Percentiles rank a stretch among this genome's conserved stretches.
Evolutionary conservation across 2,113 vertebrate species (phyloP).

Genomic region (Alligator mississippiensis): DNA sequence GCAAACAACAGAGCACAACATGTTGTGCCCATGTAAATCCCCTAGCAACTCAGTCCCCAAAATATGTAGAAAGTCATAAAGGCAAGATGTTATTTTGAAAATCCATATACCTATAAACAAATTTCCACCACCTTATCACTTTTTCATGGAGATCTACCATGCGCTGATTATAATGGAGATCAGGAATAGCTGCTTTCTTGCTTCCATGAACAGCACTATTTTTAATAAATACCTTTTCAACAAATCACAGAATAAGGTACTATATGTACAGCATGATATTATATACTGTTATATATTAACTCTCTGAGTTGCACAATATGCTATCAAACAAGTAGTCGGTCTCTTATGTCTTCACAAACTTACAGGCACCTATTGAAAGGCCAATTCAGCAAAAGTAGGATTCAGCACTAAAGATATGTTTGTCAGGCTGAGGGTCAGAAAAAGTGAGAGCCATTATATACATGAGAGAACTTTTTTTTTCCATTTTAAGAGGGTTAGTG

Average conservation of each 20-base stretch:
- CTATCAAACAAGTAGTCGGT: neutral
- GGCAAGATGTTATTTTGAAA: neutral
- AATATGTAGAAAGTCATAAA: neutral
- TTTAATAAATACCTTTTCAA: neutral
- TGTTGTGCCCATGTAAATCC: too few species aligned
- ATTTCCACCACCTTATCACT: neutral
- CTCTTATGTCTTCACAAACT: neutral
- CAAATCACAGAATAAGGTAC: too few species aligned
- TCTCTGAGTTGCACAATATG: neutral
- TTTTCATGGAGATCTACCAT: neutral
- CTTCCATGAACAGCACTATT: neutral
- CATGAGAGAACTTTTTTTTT: neutral
- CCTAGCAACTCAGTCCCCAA: neutral
- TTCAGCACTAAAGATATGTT: neutral
- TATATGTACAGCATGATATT: neutral
- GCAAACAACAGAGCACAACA: neutral
- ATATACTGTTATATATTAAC: neutral
- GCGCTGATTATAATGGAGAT: accelerated
- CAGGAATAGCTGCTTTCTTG: neutral
- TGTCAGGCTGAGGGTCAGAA: neutral
- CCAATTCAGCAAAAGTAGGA: accelerated
- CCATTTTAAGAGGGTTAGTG: neutral
- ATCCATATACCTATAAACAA: neutral
- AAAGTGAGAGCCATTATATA: neutral
- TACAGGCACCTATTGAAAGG: accelerated